These are phyloP conservation scores for Orthonyx spaldingii DNA, from an alignment of 2,113 vertebrate species.

Conservation along the genomic window DNA sequence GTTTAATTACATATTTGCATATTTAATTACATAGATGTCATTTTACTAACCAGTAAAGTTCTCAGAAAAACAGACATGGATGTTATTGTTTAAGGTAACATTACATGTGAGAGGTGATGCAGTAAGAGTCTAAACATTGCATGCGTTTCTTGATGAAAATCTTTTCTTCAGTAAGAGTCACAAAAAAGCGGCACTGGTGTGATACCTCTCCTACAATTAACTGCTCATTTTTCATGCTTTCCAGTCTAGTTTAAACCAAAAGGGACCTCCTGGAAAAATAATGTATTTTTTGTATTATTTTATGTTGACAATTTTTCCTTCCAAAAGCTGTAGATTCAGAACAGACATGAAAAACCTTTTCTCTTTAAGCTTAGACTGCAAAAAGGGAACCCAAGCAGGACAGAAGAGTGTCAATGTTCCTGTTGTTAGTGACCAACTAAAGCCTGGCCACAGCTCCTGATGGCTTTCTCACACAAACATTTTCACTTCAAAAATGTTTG, in stretches of 20 bases:
- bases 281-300: neutral
- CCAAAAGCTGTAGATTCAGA: neutral
- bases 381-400: neutral
- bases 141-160: neutral
- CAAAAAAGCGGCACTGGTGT: fast-evolving
- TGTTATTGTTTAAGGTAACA: neutral
- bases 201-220: neutral
- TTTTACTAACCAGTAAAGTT: neutral
- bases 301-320: neutral
- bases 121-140: neutral
- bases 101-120: neutral
- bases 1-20: neutral
- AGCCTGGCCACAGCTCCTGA: neutral
- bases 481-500: constrained; percentile 15
- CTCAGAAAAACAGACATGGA: neutral
- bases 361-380: neutral
- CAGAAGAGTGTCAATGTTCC: neutral
- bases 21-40: neutral
- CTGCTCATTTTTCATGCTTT: neutral
- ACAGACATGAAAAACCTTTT: neutral
- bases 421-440: constrained; percentile 15
- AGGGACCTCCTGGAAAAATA: neutral
- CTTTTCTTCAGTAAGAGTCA: constrained; percentile 5
- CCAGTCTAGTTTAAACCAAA: neutral
- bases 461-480: neutral